These are phyloP conservation scores for Lordiphosa collinella DNA, from an alignment of 1,140 invertebrate species.

Conservation along the genomic window DNA sequence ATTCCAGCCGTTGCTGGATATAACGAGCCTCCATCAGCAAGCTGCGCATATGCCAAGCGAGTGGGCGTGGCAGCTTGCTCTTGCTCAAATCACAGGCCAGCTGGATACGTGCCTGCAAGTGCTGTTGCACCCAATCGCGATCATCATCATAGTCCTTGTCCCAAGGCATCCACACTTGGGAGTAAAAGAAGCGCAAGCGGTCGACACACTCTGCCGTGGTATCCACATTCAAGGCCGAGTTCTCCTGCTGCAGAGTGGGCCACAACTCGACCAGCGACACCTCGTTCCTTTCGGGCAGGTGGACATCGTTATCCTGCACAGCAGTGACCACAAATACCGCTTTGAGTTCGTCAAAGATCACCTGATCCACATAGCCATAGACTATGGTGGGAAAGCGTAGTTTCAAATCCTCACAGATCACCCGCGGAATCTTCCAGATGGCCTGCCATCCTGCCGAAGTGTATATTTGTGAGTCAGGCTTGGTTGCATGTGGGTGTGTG, in stretches of 20 bases:
- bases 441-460: constrained; percentile 82
- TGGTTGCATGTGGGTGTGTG: constrained; percentile 9
- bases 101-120: constrained; percentile 82
- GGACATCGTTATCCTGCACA: constrained; percentile 82
- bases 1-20: constrained; percentile 80
- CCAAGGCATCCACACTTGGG: constrained; percentile 84
- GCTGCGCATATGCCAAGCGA: constrained; percentile 81
- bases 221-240: constrained; percentile 79
- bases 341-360: constrained; percentile 80
- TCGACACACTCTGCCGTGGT: constrained; percentile 81
- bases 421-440: constrained; percentile 83
- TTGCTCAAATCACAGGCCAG: constrained; percentile 83
- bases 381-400: constrained; percentile 83
- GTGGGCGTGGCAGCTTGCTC: constrained; percentile 71
- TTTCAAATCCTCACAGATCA: constrained; percentile 82
- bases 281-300: constrained; percentile 82
- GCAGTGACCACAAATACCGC: constrained; percentile 81
- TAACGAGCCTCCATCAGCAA: constrained; percentile 82
- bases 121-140: constrained; percentile 81
- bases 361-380: constrained; percentile 81
- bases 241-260: constrained; percentile 82
- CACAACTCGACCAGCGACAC: constrained; percentile 82
- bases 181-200: constrained; percentile 83
- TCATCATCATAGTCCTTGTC: constrained; percentile 83
- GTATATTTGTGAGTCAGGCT: background rate